These are phyloP conservation scores for Boulengeromyrus knoepffleri DNA, from an alignment of 2,113 vertebrate genomes.

Conservation along the genomic window DNA sequence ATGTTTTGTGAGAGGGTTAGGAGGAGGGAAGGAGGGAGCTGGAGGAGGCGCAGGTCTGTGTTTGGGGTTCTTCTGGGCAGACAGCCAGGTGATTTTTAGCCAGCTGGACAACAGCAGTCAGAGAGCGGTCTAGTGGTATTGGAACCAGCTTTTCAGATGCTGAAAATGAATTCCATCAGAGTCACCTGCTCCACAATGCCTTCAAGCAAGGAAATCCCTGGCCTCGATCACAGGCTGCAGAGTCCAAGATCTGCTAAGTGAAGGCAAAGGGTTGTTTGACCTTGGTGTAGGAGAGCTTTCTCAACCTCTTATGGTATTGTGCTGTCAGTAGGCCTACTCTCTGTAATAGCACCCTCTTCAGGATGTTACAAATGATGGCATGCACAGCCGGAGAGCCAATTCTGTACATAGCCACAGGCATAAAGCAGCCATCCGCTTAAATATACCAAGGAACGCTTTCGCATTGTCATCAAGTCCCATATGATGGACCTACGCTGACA, in stretches of 20 bases:
- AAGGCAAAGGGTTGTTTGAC: neutral
- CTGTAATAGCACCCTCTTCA: neutral
- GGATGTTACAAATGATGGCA: neutral
- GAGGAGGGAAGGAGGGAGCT: neutral
- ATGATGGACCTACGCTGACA: neutral
- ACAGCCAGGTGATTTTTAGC: neutral
- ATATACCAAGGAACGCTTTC: neutral
- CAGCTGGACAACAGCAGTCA: neutral
- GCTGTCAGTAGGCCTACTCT: neutral
- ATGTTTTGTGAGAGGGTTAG: neutral
- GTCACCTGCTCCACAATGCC: slow-evolving; percentile 1
- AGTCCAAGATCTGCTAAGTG: neutral
- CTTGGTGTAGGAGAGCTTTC: neutral
- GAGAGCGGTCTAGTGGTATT: neutral
- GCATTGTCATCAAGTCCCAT: neutral
- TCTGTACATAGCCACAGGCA: neutral
- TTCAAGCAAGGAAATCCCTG: neutral
- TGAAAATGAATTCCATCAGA: neutral
- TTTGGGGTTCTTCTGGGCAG: neutral
- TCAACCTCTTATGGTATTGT: neutral
- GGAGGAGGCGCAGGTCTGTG: neutral
- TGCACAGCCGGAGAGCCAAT: neutral
- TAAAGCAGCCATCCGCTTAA: neutral
- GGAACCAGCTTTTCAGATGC: neutral
- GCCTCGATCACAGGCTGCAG: neutral